Conservation (phyloP, 2,797 vertebrate species). For the Tympanoctomys barrerae region DNA sequence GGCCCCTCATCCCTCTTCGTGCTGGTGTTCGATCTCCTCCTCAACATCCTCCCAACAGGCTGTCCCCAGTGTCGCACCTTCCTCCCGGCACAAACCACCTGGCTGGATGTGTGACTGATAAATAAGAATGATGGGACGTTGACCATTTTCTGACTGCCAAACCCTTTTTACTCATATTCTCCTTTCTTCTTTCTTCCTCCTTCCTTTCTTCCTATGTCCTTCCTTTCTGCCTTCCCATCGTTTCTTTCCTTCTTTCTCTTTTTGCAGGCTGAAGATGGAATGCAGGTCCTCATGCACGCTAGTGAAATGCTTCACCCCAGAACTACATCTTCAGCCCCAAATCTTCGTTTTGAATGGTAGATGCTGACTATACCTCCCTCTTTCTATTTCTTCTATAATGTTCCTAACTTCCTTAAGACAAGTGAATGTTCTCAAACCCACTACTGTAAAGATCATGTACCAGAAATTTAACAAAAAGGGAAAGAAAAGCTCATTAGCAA, state of each 20-base stretch:
- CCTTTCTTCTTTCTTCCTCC: not conserved
- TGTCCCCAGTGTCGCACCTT: not conserved
- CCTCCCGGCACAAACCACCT: not conserved
- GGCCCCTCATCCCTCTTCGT: not conserved
- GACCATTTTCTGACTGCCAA: not conserved
- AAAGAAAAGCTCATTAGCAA: not conserved
- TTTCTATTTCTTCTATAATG: slow-evolving; percentile 30
- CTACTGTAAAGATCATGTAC: not conserved
- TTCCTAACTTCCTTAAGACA: not conserved
- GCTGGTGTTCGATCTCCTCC: not conserved
- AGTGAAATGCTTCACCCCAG: not conserved
- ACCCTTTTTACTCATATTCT: not conserved
- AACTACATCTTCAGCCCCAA: not conserved
- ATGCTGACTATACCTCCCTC: not conserved
- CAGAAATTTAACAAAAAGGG: slow-evolving; percentile 9
- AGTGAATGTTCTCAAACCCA: not conserved
- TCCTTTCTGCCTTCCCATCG: not conserved
- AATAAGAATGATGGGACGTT: not conserved
- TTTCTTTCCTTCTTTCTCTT: not conserved
- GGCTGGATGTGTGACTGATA: not conserved
- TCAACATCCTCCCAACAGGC: not conserved
- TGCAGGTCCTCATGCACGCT: not conserved
- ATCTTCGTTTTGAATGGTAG: not conserved
- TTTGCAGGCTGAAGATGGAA: not conserved
- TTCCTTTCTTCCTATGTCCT: not conserved